Conservation (phyloP, 2,113 vertebrate genomes). For the Perccottus glenii region DNA sequence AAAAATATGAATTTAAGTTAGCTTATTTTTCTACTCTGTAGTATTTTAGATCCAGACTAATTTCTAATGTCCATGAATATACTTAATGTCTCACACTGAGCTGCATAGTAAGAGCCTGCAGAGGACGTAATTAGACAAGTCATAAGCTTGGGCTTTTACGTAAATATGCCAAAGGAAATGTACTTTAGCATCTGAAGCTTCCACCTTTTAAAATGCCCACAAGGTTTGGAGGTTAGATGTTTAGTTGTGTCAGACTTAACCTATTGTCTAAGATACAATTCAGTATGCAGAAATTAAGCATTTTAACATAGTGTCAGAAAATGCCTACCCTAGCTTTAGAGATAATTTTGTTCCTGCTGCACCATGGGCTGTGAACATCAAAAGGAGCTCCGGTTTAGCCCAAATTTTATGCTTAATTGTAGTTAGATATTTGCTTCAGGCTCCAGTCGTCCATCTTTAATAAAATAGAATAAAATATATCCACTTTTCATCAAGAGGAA, state of each 20-base stretch:
- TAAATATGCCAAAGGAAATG: background rate
- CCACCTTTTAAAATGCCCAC: background rate
- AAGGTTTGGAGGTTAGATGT: background rate
- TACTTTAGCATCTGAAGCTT: background rate
- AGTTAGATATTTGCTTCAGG: background rate
- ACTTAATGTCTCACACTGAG: no score
- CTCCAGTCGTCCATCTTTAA: constrained; percentile 11
- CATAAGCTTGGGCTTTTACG: no score
- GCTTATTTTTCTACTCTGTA: no score
- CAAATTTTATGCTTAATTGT: background rate
- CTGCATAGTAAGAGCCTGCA: no score
- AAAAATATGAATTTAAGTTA: no score
- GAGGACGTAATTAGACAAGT: no score
- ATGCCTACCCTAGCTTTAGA: background rate
- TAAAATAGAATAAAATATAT: constrained; percentile 32
- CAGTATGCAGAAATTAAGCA: background rate
- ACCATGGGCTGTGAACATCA: constrained; percentile 18
- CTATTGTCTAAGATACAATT: background rate
- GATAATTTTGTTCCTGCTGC: constrained; percentile 8
- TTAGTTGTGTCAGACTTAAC: background rate
- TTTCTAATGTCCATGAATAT: no score
- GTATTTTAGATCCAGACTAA: no score
- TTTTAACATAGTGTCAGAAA: background rate
- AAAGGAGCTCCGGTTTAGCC: constrained; percentile 9
- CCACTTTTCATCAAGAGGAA: constrained; percentile 20